phyloP scores from a whole-genome alignment of 2,797 vertebrate species.

The Enteromius radiatus region DNA sequence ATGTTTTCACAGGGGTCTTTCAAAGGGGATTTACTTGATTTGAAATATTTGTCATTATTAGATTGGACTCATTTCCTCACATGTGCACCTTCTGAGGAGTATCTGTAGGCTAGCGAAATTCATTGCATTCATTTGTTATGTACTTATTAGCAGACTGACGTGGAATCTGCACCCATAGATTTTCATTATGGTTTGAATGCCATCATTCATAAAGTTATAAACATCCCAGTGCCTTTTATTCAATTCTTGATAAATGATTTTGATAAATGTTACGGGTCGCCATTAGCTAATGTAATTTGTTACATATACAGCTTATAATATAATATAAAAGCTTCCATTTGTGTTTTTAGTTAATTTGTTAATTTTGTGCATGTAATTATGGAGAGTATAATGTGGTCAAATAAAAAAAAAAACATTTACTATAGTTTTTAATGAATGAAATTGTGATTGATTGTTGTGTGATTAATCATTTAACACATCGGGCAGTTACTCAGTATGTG shows the following conservation, averaged over 20 bases:
- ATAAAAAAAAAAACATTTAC: no score
- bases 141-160: conserved; percentile 1
- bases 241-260: neutral
- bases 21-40: neutral
- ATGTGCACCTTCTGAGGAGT: neutral
- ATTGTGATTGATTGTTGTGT: no score
- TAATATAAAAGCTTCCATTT: neutral
- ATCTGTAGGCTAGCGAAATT: neutral
- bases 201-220: conserved; percentile 1
- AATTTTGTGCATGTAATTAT: neutral
- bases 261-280: neutral
- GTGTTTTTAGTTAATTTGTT: neutral
- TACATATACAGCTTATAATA: no score
- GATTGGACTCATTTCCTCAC: neutral
- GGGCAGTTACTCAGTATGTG: no score
- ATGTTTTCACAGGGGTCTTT: neutral
- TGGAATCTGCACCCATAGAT: neutral
- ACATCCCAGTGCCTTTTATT: neutral
- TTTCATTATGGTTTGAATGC: neutral
- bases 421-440: no score
- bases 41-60: conserved; percentile 6
- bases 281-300: neutral
- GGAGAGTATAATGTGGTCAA: no score
- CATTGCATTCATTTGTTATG: neutral
- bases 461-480: no score